Evolutionary conservation across 2,888 invertebrate species (phyloP).

Genomic region (Drosophila imparisetae): DNA sequence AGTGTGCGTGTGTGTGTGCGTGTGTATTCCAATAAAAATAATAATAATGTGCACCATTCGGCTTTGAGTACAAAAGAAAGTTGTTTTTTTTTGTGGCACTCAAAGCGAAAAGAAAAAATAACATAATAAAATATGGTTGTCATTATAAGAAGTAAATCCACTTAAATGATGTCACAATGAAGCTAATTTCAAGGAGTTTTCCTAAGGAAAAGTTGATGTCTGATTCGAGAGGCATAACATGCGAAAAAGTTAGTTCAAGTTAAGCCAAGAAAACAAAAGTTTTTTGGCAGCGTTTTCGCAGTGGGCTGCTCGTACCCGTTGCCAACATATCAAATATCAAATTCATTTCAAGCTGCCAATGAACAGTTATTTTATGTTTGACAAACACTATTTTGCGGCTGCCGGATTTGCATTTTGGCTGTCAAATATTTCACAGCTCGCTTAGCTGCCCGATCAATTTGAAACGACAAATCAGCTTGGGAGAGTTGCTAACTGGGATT

Average conservation of each 20-base stretch:
- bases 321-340: neutral
- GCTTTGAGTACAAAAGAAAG: slow-evolving; percentile 69
- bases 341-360: neutral
- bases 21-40: slow-evolving; percentile 15
- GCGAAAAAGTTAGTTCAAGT: neutral
- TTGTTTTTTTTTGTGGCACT: slow-evolving; percentile 39
- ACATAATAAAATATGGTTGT: slow-evolving; percentile 33
- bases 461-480: neutral
- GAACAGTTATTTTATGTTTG: neutral
- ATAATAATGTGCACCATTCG: slow-evolving; percentile 50
- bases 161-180: slow-evolving; percentile 61
- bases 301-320: neutral
- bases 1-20: neutral
- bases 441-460: neutral
- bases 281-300: neutral
- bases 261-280: neutral
- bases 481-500: neutral
- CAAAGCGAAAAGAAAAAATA: slow-evolving; percentile 30
- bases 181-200: slow-evolving; percentile 26
- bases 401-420: slow-evolving; percentile 9
- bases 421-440: slow-evolving; percentile 4
- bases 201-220: neutral
- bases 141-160: slow-evolving; percentile 23
- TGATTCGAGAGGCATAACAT: too few relatives aligned
- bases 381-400: neutral